Evolutionary conservation across 2,888 invertebrate species (phyloP), one percentile per base, ranked within the genome.

Genomic region (Diarsia mendica): DNA sequence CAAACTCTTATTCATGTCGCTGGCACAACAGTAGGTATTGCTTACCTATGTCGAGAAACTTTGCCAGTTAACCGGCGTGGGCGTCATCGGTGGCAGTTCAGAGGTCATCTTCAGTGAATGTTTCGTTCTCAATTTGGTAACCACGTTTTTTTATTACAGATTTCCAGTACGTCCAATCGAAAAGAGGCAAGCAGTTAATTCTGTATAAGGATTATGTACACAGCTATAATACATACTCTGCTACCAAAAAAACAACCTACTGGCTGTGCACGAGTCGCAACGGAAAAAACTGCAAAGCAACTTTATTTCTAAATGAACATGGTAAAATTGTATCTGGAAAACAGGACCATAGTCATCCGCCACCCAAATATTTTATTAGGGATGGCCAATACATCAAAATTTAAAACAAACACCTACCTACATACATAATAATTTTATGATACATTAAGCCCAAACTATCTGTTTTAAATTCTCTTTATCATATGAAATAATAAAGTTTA

Each of bases 361-460:
- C 80, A 6, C 76, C 76, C 1, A 74, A 46, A 51, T 80, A 69
- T 23, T 11, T 60, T 10, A 84, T 28, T 8, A 8, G 0, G 39
- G 6, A 39, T n/a, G 82, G 84, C 13, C 18, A 75, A 33, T 82
- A 82, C 44, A 55, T 79, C 15, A 74, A 72, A 63, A 28, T 74
- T n/a, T 73, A 48, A 72, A 67, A 66, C 46, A 48, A 44, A 48
- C 0, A 39, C 39, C 39, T 39, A 39, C 39, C 39, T n/a, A 48
- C 4, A 13, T 48, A 13, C 13, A 11, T 48, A 48, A 28, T 28
- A 28, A 28, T 28, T 2, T 28, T 28, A 28, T 28, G 28, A 28
- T 28, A 28, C 28, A 28, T 28, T 28, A 11, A 48, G 3, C 46
- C 13, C 39, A 39, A 39, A 5, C 8, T 39, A 8, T 39, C 8